phyloP scores from a whole-genome alignment of 2,888 invertebrate species.

The Apantesis nais region DNA sequence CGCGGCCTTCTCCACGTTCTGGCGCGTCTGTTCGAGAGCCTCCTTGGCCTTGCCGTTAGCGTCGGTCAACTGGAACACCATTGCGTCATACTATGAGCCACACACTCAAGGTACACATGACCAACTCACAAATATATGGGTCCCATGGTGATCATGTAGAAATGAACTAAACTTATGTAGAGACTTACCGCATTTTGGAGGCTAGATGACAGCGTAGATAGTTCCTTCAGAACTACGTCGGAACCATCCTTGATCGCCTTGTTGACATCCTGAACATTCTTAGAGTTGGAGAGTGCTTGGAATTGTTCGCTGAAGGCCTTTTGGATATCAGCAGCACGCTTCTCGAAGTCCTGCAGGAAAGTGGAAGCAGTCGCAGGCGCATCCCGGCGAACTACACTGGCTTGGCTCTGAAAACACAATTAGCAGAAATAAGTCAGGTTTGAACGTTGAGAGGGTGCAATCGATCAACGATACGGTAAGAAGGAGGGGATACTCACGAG shows the following conservation, averaged over 20 bases:
- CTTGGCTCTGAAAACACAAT: slow-evolving; percentile 55
- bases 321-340: slow-evolving; percentile 68
- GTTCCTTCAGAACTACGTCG: slow-evolving; percentile 65
- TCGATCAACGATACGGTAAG: slow-evolving; percentile 61
- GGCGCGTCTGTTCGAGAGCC: slow-evolving; percentile 63
- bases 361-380: slow-evolving; percentile 44
- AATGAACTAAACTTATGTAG: background rate
- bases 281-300: slow-evolving; percentile 63
- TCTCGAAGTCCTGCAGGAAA: slow-evolving; percentile 63
- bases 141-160: background rate
- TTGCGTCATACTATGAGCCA: background rate
- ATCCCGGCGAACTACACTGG: slow-evolving; percentile 67
- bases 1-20: slow-evolving; percentile 61
- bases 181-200: slow-evolving; percentile 71
- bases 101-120: background rate
- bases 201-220: slow-evolving; percentile 59
- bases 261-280: slow-evolving; percentile 70
- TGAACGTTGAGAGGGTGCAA: slow-evolving; percentile 46
- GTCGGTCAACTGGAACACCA: slow-evolving; percentile 60
- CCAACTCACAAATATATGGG: background rate
- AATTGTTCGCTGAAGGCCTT: slow-evolving; percentile 68
- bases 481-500: slow-evolving; percentile 65
- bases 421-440: background rate
- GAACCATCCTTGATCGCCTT: slow-evolving; percentile 72
- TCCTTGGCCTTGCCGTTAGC: slow-evolving; percentile 76